A percentile compares a stretch with the other conserved stretches of the same genome.
Evolutionary conservation across 2,113 vertebrate genomes (phyloP).

Genomic region (Antennarius striatus): DNA sequence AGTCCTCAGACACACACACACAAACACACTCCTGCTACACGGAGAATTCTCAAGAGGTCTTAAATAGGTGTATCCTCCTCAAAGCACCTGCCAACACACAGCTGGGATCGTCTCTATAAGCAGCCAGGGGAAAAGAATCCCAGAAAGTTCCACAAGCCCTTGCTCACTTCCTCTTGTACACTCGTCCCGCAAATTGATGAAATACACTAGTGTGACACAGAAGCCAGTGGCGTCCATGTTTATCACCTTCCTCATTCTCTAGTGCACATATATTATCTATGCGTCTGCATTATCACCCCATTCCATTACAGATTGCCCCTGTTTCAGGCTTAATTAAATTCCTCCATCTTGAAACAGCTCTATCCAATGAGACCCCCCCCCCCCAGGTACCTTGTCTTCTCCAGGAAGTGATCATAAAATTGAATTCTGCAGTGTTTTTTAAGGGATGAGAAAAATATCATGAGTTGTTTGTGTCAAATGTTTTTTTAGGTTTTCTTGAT

Average conservation of each 20-base stretch:
- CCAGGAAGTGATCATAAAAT: too few species aligned
- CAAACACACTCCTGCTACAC: constrained; percentile 34
- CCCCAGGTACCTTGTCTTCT: too few species aligned
- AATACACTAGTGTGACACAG: constrained; percentile 31
- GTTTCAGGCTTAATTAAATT: constrained; percentile 49
- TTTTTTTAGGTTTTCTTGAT: not conserved
- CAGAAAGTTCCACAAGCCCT: constrained; percentile 42
- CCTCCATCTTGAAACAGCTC: constrained; percentile 54
- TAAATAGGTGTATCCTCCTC: constrained; percentile 58
- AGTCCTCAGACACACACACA: constrained; percentile 8
- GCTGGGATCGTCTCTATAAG: constrained; percentile 48
- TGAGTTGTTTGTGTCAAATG: too few species aligned
- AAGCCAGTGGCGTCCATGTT: constrained; percentile 8
- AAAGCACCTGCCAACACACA: constrained; percentile 58
- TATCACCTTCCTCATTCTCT: not conserved
- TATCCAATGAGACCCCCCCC: constrained; percentile 1
- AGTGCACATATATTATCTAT: constrained; percentile 6
- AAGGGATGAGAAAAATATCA: too few species aligned
- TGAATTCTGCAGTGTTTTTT: not conserved
- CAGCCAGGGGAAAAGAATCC: constrained; percentile 39
- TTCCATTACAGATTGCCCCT: constrained; percentile 40
- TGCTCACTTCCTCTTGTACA: constrained; percentile 27
- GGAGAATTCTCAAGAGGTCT: constrained; percentile 45
- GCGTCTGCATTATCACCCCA: not conserved
- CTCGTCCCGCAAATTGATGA: constrained; percentile 49